These are phyloP conservation scores for Saccostrea cuccullata DNA, from an alignment of 1,140 invertebrate species.

Conservation along the genomic window DNA sequence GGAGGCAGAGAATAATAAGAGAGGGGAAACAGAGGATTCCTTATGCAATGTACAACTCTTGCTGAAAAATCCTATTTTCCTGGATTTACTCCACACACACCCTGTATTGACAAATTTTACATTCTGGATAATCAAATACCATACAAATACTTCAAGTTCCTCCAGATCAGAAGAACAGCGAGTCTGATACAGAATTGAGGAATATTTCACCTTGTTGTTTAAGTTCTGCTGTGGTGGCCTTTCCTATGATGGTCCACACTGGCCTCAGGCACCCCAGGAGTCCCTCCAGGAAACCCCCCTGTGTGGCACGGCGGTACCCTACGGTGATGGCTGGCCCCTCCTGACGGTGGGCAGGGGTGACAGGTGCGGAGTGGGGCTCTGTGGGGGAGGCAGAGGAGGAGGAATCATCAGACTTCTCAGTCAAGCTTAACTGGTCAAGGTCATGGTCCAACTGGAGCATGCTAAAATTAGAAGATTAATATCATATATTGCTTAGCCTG, in stretches of 20 bases:
- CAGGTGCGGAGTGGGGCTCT: constrained; percentile 70
- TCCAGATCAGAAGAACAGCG: background rate
- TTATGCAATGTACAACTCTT: too few species aligned
- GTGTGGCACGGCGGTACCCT: constrained; percentile 65
- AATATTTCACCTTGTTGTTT: constrained; percentile 79
- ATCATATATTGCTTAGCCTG: background rate
- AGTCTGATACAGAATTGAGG: background rate
- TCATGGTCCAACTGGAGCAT: constrained; percentile 76
- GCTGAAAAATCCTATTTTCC: too few species aligned
- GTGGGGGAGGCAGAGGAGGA: constrained; percentile 68
- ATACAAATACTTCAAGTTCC: too few species aligned
- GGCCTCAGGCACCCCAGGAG: constrained; percentile 92
- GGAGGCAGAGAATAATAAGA: too few species aligned
- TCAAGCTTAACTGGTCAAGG: constrained; percentile 70
- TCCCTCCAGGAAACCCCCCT: constrained; percentile 87
- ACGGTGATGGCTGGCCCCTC: constrained; percentile 66
- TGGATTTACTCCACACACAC: too few species aligned
- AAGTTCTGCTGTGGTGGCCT: constrained; percentile 85
- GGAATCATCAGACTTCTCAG: constrained; percentile 66
- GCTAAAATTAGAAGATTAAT: constrained; percentile 61
- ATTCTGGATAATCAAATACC: too few species aligned
- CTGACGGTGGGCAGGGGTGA: constrained; percentile 67
- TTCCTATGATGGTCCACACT: constrained; percentile 90
- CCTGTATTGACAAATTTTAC: too few species aligned
- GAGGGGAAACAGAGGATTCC: too few species aligned